Evolutionary conservation across 1,140 invertebrate genomes (phyloP).

Genomic region (Tetramorium simillimum): DNA sequence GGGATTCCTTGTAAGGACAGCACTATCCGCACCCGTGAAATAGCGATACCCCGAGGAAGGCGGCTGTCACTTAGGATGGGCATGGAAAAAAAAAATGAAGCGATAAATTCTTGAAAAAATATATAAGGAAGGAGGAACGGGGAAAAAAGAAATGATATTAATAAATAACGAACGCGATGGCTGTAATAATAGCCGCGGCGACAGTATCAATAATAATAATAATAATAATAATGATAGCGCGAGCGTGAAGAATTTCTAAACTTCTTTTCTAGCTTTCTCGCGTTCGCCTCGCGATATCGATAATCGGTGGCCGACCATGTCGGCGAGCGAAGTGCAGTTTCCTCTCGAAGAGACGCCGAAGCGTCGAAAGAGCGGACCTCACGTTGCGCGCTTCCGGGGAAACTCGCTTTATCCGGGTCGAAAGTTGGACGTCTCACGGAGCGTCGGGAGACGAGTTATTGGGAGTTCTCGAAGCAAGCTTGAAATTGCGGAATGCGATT

Average conservation of each 20-base stretch:
- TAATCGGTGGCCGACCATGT: conserved; percentile 24
- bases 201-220: neutral
- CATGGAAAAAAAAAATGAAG: neutral
- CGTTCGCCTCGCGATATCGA: conserved; percentile 31
- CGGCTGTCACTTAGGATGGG: neutral
- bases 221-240: neutral
- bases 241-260: neutral
- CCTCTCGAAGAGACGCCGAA: neutral
- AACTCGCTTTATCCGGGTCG: conserved; percentile 56
- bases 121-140: neutral
- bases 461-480: conserved; percentile 45
- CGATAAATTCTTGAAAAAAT: neutral
- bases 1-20: conserved; percentile 4
- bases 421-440: conserved; percentile 56
- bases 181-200: neutral
- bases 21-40: conserved; percentile 40
- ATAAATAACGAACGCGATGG: neutral
- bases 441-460: conserved; percentile 36
- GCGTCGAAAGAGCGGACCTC: conserved; percentile 36
- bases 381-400: conserved; percentile 41
- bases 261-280: neutral
- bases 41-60: neutral
- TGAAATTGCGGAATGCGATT: conserved; percentile 58
- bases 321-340: conserved; percentile 48
- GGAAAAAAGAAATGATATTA: neutral